Conservation (phyloP, 2,888 invertebrate species). For the Nephrotoma flavescens region DNA sequence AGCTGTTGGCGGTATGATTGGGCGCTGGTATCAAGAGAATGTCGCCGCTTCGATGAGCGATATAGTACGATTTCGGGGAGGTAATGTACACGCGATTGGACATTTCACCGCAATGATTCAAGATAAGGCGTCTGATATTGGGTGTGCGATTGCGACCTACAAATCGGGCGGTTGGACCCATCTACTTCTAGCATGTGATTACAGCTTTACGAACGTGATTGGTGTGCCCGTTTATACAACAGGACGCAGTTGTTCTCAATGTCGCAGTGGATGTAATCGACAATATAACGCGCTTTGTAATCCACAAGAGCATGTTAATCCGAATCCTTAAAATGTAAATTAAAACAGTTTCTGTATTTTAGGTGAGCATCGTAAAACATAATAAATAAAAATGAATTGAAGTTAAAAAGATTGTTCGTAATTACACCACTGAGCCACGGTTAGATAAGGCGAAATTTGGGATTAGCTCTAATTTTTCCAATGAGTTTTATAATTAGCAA, state of each 20-base stretch:
- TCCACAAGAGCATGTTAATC: not conserved
- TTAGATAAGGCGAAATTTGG: no score
- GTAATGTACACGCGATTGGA: not conserved
- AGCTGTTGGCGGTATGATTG: not conserved
- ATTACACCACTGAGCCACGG: no score
- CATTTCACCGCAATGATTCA: not conserved
- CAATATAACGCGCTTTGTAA: not conserved
- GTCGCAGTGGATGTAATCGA: not conserved
- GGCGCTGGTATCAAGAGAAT: not conserved
- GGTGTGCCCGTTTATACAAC: slow-evolving; percentile 6
- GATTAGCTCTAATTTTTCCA: no score
- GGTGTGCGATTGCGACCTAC: not conserved
- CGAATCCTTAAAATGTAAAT: not conserved
- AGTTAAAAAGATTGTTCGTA: no score
- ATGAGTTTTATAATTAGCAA: no score
- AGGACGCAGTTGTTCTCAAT: slow-evolving; percentile 6
- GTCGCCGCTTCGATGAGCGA: not conserved
- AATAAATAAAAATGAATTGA: no score
- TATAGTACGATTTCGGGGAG: not conserved
- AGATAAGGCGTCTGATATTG: not conserved
- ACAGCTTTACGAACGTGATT: slow-evolving; percentile 6
- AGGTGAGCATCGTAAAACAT: no score
- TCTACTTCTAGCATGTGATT: slow-evolving; percentile 7
- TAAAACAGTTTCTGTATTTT: no score
- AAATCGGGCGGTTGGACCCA: not conserved